Conservation (phyloP, 2,113 vertebrate species). For the Oncorhynchus mykiss region DNA sequence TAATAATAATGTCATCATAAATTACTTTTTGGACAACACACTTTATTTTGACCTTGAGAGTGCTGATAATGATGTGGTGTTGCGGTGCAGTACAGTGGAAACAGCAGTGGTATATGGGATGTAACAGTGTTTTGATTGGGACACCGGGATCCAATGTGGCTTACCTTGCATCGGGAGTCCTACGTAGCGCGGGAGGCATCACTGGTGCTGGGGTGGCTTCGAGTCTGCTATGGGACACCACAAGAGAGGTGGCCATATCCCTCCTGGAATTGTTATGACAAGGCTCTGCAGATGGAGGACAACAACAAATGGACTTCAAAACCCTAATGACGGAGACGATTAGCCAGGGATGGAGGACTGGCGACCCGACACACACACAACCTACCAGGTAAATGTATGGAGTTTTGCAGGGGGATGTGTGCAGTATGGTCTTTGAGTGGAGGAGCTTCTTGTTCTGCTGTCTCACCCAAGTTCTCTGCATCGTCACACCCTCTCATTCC, state of each 20-base stretch:
- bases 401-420: conserved; percentile 21
- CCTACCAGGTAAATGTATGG: conserved; percentile 33
- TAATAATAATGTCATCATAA: too few species aligned
- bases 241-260: conserved; percentile 77
- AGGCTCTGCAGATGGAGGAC: conserved; percentile 49
- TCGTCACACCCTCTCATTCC: conserved; percentile 16
- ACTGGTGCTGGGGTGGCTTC: conserved; percentile 20
- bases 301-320: conserved; percentile 46
- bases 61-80: too few species aligned
- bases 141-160: neutral
- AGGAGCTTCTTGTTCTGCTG: conserved; percentile 34
- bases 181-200: conserved; percentile 18
- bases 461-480: conserved; percentile 19
- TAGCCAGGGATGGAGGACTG: too few species aligned
- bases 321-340: conserved; percentile 13
- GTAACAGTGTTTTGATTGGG: neutral
- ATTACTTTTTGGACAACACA: too few species aligned
- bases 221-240: conserved; percentile 38
- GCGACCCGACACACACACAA: conserved; percentile 21
- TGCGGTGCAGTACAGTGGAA: too few species aligned
- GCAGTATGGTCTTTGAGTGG: conserved; percentile 20
- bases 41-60: too few species aligned
- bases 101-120: too few species aligned
- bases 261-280: conserved; percentile 56
- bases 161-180: conserved; percentile 63